These are phyloP conservation scores for Excalfactoria chinensis DNA, from an alignment of 2,113 vertebrate species.

Conservation along the genomic window DNA sequence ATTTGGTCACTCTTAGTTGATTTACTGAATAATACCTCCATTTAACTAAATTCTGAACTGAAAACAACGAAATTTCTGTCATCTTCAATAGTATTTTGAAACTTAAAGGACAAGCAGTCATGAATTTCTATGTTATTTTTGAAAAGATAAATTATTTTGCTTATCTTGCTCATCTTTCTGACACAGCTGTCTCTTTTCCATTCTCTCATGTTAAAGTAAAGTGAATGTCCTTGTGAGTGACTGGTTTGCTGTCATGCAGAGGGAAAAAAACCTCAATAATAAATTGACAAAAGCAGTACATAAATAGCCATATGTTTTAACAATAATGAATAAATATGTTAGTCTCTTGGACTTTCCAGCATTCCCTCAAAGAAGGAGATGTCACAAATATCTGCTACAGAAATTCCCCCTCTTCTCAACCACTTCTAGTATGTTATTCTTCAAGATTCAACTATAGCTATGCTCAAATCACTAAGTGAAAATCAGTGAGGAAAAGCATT, in stretches of 20 bases:
- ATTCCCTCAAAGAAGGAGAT: neutral
- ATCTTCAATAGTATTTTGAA: neutral
- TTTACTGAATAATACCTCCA: neutral
- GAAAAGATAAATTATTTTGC: neutral
- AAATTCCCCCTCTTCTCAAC: neutral
- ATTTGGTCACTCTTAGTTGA: neutral
- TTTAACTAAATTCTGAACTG: neutral
- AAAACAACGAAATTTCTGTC: neutral
- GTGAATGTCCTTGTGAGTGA: neutral
- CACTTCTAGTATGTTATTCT: neutral
- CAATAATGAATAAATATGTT: neutral
- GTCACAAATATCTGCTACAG: constrained; percentile 2
- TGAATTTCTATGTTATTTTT: neutral
- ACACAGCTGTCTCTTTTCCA: neutral
- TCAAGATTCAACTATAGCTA: neutral
- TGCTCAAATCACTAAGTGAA: neutral
- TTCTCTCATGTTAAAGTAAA: neutral
- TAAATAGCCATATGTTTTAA: neutral
- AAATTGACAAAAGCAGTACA: neutral
- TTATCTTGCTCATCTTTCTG: constrained; percentile 25
- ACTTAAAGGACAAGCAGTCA: neutral
- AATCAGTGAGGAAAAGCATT: neutral
- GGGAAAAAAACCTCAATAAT: neutral
- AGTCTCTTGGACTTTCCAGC: neutral
- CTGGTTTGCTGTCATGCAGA: neutral